Conservation (phyloP, 2,888 invertebrate genomes). For the Pyrocoelia pectoralis region DNA sequence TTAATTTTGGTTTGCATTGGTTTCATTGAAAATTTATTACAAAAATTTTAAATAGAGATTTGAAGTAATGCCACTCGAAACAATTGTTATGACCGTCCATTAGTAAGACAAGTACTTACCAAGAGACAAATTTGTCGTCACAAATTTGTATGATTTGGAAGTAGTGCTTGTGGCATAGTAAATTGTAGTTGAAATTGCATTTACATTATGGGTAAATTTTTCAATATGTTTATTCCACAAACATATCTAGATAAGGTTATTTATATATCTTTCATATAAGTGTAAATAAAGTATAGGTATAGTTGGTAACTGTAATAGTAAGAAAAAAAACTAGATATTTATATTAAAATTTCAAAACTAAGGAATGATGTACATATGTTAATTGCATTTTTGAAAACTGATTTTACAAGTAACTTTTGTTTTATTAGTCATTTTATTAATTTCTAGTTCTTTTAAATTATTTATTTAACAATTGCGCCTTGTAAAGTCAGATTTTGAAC, state of each 20-base stretch:
- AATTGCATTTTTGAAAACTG: slow-evolving; percentile 4
- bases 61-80: background rate
- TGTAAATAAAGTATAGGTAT: slow-evolving; percentile 19
- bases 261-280: slow-evolving; percentile 5
- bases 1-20: background rate
- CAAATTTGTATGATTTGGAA: slow-evolving; percentile 47
- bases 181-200: background rate
- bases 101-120: slow-evolving; percentile 37
- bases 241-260: slow-evolving; percentile 29
- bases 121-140: slow-evolving; percentile 46
- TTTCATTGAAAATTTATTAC: too few species aligned
- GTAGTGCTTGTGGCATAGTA: slow-evolving; percentile 38
- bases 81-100: slow-evolving; percentile 32
- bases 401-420: background rate
- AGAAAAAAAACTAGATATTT: slow-evolving; percentile 22
- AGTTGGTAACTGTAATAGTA: background rate
- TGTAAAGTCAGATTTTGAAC: slow-evolving; percentile 2
- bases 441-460: background rate
- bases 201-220: slow-evolving; percentile 8
- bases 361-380: slow-evolving; percentile 4
- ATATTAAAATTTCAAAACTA: slow-evolving; percentile 25
- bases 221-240: slow-evolving; percentile 26
- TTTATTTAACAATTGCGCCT: slow-evolving; percentile 4
- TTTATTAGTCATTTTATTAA: background rate
- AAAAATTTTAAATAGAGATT: background rate